These are phyloP conservation scores for Octodonta nipae DNA, from an alignment of 2,888 invertebrate species.

Conservation along the genomic window DNA sequence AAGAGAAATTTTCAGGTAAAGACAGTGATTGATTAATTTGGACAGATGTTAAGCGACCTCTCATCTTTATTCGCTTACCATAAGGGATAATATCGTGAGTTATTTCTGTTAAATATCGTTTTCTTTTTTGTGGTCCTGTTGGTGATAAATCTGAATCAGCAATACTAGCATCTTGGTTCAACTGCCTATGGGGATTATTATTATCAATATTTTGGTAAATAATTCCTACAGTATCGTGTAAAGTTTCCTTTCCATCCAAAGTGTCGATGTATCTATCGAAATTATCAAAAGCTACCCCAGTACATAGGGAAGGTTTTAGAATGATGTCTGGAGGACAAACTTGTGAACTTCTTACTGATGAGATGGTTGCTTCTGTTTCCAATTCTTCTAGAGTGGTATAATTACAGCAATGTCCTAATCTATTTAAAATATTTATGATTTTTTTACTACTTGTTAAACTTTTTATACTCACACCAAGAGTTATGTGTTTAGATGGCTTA, in stretches of 20 bases:
- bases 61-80: conserved; percentile 4
- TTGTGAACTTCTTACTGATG: conserved; percentile 4
- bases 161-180: conserved; percentile 3
- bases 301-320: conserved; percentile 5
- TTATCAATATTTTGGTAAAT: conserved; percentile 12
- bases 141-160: conserved; percentile 4
- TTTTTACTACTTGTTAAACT: conserved; percentile 11
- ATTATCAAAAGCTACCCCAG: conserved; percentile 16
- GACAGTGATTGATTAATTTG: conserved; percentile 1
- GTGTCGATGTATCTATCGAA: conserved; percentile 17
- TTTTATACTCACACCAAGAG: conserved; percentile 8
- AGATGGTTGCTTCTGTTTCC: conserved; percentile 11
- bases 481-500: conserved; percentile 7
- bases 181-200: conserved; percentile 6
- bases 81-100: conserved; percentile 7
- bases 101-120: conserved; percentile 7
- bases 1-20: conserved; percentile 1
- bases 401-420: conserved; percentile 9
- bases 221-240: conserved; percentile 15
- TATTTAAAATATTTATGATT: conserved; percentile 10
- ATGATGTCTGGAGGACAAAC: conserved; percentile 12
- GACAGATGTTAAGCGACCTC: conserved; percentile 4
- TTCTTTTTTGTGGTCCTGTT: conserved; percentile 11
- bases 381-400: conserved; percentile 9
- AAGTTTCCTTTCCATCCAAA: conserved; percentile 14